Base-by-base conservation (phyloP, 37 sponge, comb jelly and placozoan species). In the Geodia barretti region DNA sequence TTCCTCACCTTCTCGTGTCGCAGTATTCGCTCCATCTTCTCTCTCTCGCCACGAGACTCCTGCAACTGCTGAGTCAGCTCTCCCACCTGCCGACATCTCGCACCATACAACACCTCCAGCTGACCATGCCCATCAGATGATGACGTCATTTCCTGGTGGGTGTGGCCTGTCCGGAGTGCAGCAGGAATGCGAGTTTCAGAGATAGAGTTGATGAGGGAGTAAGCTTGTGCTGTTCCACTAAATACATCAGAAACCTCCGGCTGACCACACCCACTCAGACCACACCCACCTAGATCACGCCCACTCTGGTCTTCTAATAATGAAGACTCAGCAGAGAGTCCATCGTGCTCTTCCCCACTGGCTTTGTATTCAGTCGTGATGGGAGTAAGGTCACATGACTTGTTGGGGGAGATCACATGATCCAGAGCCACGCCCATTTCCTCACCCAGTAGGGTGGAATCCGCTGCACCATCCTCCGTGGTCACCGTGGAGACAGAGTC, bases 71-170 rank as follows among this genome's bases (percentile, higher is more conserved):
- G 68, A 32, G 66, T 74, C 66, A 83, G 68, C 68, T 65, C 35
- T 19, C 25, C 54, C 21, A 83, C 29, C 47, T 65, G 74, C 25
- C 75, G 42, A 1, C 83, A 73, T 38, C 66, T 25, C 0, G 83
- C 83, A n/a, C 73, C 29, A 42, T 74, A 74, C 36, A 83, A 26
- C 32, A 83, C 75, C 42, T 74, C 74, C 67, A 83, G 83, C 58
- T 83, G 83, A 36, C 64, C 36, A 41, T 73, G 58, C 28, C 82
- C 59, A 19, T 42, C 41, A 28, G 17, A 8, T 21, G 35, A 24
- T 36, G n/a, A 5, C 1, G 25, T 14, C 54, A 47, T 47, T 47
- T 14, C 14, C 9, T 2, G 70, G 32, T 59, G 58, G 21, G 1
- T 30, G 24, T 69, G 60, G 70, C 31, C 60, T 31, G 80, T 17